A percentile compares a stretch with the other conserved stretches of the same genome.
Evolutionary conservation across 30 jellyfish, hydroid and myxozoan species (phyloP).

Genomic region (Turritopsis dohrnii): DNA sequence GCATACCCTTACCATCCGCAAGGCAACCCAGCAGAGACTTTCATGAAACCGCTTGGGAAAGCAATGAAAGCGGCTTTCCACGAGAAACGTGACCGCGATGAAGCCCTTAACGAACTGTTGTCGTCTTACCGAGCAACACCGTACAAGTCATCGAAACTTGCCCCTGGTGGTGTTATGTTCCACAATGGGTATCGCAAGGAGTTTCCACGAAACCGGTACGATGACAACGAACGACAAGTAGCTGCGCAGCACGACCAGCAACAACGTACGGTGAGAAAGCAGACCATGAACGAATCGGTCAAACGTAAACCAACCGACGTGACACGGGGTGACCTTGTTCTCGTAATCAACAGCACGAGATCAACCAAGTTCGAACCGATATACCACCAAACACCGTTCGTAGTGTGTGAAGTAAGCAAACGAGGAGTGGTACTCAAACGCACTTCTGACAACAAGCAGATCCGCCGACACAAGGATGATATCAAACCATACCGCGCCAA

Average conservation of each 20-base stretch:
- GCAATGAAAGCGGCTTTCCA: slow-evolving; percentile 25
- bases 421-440: neutral
- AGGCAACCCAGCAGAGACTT: too few relatives aligned
- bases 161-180: neutral
- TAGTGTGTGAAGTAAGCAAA: neutral
- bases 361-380: neutral
- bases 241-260: neutral
- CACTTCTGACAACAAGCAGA: neutral
- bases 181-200: slow-evolving; percentile 1
- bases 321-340: neutral
- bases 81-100: neutral
- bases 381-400: neutral
- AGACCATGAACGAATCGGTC: neutral
- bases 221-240: neutral
- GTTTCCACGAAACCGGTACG: neutral
- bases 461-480: slow-evolving; percentile 5
- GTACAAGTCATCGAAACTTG: neutral
- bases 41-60: slow-evolving; percentile 20
- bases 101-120: neutral
- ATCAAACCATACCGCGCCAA: neutral
- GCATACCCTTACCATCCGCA: too few relatives aligned
- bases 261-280: neutral
- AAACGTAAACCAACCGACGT: neutral
- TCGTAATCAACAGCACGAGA: neutral
- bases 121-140: neutral